These are phyloP conservation scores for Euleptes europaea DNA, from an alignment of 2,113 vertebrate genomes.

Conservation along the genomic window DNA sequence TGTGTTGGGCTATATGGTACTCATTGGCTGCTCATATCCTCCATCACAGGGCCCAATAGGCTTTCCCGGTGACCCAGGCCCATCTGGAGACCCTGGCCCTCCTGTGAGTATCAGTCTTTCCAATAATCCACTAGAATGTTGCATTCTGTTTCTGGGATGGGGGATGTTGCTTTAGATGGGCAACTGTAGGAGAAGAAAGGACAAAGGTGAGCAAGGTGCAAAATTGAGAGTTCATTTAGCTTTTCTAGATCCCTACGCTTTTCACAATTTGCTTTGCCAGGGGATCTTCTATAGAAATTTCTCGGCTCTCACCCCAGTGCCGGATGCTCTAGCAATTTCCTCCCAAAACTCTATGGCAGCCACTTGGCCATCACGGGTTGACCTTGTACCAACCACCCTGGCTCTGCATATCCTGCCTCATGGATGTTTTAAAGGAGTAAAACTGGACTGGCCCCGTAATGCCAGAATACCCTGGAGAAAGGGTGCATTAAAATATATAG, in stretches of 20 bases:
- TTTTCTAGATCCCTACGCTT: too few species aligned
- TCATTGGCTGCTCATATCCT: not conserved
- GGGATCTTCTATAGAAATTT: too few species aligned
- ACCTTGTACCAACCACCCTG: not conserved
- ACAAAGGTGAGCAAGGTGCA: too few species aligned
- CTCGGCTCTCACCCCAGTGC: not conserved
- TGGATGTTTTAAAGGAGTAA: not conserved
- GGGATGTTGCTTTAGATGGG: not conserved
- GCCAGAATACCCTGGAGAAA: not conserved
- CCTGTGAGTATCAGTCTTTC: conserved; percentile 69
- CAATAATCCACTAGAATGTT: too few species aligned
- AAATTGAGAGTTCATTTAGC: too few species aligned
- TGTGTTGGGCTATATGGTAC: not conserved
- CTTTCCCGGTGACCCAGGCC: conserved; percentile 83
- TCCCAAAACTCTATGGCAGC: too few species aligned
- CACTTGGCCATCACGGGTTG: not conserved
- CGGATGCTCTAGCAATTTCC: too few species aligned
- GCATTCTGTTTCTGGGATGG: too few species aligned
- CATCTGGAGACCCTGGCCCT: conserved; percentile 83
- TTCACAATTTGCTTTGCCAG: too few species aligned
- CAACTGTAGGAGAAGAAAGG: not conserved
- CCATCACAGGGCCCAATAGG: conserved; percentile 81
- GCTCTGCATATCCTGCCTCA: not conserved
- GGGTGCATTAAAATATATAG: not conserved
- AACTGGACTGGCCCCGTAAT: not conserved